Base-by-base conservation (phyloP, 2,797 vertebrate species). In the Tauraco hartlaubi region DNA sequence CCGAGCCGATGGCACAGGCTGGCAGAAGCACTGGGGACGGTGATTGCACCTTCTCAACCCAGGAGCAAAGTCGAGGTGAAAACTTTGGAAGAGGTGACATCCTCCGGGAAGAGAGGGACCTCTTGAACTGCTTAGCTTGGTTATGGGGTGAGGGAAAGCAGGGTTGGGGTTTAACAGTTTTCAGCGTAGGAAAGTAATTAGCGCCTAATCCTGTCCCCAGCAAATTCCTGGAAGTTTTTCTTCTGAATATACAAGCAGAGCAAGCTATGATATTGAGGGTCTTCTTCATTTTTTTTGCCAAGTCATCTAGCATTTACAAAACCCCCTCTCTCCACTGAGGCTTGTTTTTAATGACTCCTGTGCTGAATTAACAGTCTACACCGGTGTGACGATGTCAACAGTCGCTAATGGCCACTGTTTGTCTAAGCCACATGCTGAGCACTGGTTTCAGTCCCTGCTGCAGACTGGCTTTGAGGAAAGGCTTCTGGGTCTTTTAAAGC, bases 291-390 rank as follows among this genome's bases (percentile, higher is more conserved):
- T 90, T 35, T 35, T 94, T 88, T 93, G 88, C 84, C 75, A 89
- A 95, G 77, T 94, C 94, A 93, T 85, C 56, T 48, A 84, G 61
- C 72, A 78, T 88, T 91, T 93, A 61, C 75, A 66, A 91, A 93
- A 69, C 3, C 15, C 39, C 58, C 61, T 89, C 41, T 95, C 62
- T 91, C 90, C 69, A 39, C 61, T 4, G 26, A 74, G 90, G 84
- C 66, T 94, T 92, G 58, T 67, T 94, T 96, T 96, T 94, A 96
- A 95, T 92, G 86, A 92, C 91, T 94, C 92, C 92, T 86, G 87
- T 92, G 84, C 95, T 93, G 93, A 93, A 96, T 93, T 95, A 97
- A 91, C 88, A 96, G 88, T 85, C 93, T 92, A 19, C 74, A 67
- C 76, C 33, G 19, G 78, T 93, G 86, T 87, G 91, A 91, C 81